Evolutionary conservation across 2,888 invertebrate species (phyloP).

Genomic region (Glyphotaelius pellucidus): DNA sequence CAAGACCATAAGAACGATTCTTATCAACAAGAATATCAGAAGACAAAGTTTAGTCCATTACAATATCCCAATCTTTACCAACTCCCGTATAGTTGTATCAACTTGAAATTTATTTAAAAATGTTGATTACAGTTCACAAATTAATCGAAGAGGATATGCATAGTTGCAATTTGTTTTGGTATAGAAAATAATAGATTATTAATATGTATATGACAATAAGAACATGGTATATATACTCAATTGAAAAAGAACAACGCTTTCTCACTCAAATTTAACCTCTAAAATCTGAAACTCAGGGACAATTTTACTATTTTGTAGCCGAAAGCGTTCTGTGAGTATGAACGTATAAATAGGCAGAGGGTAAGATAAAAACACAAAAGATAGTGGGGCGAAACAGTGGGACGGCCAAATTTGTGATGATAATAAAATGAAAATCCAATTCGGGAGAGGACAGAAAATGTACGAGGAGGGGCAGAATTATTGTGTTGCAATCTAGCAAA

Average conservation of each 20-base stretch:
- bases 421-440: conserved; percentile 58
- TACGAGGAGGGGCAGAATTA: neutral
- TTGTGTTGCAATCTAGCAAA: conserved; percentile 35
- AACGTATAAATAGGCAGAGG: neutral
- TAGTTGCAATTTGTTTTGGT: no score
- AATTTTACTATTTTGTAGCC: conserved; percentile 2
- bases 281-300: neutral
- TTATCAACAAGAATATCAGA: no score
- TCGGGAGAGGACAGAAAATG: conserved; percentile 29
- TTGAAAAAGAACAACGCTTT: neutral
- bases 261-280: neutral
- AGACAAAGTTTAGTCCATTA: no score
- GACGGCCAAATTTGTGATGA: conserved; percentile 50
- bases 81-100: no score
- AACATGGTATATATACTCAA: neutral
- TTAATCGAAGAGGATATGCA: no score
- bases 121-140: no score
- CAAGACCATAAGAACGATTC: no score
- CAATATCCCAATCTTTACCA: no score
- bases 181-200: no score
- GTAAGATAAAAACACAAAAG: conserved; percentile 30
- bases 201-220: neutral
- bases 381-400: neutral
- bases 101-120: no score
- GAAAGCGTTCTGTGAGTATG: neutral